A percentile compares a stretch with the other conserved stretches of the same genome.
Evolutionary conservation across 2,888 invertebrate genomes (phyloP).

Genomic region (Torymus texanus): DNA sequence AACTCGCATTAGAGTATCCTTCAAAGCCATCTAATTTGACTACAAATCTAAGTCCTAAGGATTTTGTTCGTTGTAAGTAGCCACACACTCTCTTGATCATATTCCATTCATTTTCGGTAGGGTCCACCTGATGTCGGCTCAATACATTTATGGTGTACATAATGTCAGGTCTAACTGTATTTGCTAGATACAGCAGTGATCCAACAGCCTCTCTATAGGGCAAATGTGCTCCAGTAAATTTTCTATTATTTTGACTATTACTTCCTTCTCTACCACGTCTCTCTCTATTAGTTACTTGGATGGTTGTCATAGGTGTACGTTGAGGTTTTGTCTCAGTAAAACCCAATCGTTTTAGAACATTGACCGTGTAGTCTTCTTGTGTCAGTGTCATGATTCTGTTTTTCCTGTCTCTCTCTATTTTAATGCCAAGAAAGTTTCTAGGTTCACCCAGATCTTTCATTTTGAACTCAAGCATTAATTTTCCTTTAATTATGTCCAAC

Average conservation of each 20-base stretch:
- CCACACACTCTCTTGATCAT: slow-evolving; percentile 49
- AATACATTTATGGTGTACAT: slow-evolving; percentile 47
- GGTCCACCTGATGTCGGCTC: slow-evolving; percentile 52
- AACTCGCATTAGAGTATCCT: not conserved
- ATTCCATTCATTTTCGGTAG: slow-evolving; percentile 38
- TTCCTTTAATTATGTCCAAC: slow-evolving; percentile 47
- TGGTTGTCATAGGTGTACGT: slow-evolving; percentile 47
- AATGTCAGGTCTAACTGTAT: slow-evolving; percentile 33
- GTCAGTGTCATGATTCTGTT: not conserved
- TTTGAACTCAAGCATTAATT: slow-evolving; percentile 53
- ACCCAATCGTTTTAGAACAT: slow-evolving; percentile 17
- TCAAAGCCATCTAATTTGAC: not conserved
- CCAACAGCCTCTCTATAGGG: slow-evolving; percentile 31
- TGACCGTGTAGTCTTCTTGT: slow-evolving; percentile 3
- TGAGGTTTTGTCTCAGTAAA: not conserved
- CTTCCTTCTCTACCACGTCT: slow-evolving; percentile 7
- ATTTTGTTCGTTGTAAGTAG: slow-evolving; percentile 35
- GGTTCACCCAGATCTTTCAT: slow-evolving; percentile 54
- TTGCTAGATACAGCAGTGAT: slow-evolving; percentile 55
- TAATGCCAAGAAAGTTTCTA: slow-evolving; percentile 54
- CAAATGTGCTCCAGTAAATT: not conserved
- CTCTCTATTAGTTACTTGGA: slow-evolving; percentile 35
- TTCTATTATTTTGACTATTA: not conserved
- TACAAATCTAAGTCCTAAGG: not conserved
- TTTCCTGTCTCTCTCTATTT: not conserved